Evolutionary conservation across 2,113 vertebrate species (phyloP).

Genomic region (Lates calcarifer): DNA sequence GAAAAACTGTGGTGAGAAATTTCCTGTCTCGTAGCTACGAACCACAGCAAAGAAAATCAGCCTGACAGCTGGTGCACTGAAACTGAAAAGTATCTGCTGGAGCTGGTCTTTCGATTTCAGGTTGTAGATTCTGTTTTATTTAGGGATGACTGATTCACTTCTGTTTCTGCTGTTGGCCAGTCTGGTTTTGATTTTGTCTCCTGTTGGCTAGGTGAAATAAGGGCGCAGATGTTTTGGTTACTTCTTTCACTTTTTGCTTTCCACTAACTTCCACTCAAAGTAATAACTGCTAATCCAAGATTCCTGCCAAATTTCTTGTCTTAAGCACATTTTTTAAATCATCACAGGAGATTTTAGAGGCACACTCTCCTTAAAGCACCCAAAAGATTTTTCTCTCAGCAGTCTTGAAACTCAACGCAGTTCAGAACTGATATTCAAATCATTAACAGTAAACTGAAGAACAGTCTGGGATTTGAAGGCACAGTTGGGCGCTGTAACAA

Average conservation of each 20-base stretch:
- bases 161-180: not conserved
- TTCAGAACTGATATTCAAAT: conserved; percentile 16
- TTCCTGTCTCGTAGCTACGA: conserved; percentile 36
- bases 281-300: not conserved
- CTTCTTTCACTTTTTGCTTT: not conserved
- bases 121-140: conserved; percentile 18
- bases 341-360: not conserved
- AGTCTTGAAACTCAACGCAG: not conserved
- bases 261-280: not conserved
- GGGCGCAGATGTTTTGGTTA: not conserved
- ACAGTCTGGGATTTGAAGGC: not conserved
- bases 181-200: not conserved
- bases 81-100: conserved; percentile 51
- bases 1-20: conserved; percentile 47
- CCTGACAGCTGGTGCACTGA: conserved; percentile 64
- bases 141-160: not conserved
- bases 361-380: not conserved
- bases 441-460: not conserved
- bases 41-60: conserved; percentile 54
- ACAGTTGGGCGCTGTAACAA: not conserved
- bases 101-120: conserved; percentile 43
- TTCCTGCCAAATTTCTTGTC: not conserved
- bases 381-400: not conserved
- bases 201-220: not conserved
- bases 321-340: not conserved